phyloP scores from a whole-genome alignment of 37 sponge, comb jelly and placozoan species.

The Diacarnus erythraeanus region DNA sequence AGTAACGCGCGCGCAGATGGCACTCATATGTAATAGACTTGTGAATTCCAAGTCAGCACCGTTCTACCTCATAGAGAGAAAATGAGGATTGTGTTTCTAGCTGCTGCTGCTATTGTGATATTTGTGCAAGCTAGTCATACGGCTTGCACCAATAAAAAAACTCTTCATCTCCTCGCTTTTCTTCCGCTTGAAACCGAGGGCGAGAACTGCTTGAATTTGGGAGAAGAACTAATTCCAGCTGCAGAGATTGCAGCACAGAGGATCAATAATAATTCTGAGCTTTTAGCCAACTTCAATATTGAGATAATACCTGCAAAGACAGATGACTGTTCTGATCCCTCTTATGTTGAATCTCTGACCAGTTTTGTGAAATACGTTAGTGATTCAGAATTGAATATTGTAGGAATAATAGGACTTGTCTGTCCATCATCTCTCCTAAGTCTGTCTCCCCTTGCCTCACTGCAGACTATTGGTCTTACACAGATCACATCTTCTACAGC shows the following conservation, averaged over 20 bases:
- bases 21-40: too few relatives aligned
- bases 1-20: too few relatives aligned
- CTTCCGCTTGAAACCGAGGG: neutral
- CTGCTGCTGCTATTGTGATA: neutral
- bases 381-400: neutral
- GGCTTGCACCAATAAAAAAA: neutral
- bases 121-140: neutral
- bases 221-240: conserved; percentile 17
- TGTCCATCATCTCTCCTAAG: conserved; percentile 11
- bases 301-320: conserved; percentile 18
- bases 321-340: neutral
- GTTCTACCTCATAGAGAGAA: too few relatives aligned
- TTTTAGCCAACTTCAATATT: conserved; percentile 23
- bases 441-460: conserved; percentile 21
- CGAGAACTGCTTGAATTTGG: neutral
- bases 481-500: conserved; percentile 11
- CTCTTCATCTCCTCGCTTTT: conserved; percentile 12
- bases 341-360: neutral
- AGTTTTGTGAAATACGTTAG: conserved; percentile 4
- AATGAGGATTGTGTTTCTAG: neutral
- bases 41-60: too few relatives aligned
- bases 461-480: neutral
- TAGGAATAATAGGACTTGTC: conserved; percentile 31
- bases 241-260: conserved; percentile 23
- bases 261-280: conserved; percentile 11